Evolutionary conservation across 1,140 invertebrate species (phyloP).

Genomic region (Lineus longissimus): DNA sequence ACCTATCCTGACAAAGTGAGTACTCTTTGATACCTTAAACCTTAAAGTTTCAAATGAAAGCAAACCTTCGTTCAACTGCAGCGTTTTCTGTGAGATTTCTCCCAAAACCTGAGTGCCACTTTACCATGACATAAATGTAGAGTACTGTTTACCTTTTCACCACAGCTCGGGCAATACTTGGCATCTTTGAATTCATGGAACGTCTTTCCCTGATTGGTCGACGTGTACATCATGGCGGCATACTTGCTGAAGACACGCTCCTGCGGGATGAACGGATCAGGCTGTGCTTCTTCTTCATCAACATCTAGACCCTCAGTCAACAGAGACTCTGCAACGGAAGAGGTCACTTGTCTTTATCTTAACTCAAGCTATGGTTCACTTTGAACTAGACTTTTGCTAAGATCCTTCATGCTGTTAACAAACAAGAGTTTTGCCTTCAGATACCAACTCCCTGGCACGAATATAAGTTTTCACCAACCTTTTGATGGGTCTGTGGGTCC

Average conservation of each 20-base stretch:
- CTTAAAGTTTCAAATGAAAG: neutral
- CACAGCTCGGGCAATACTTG: constrained; percentile 48
- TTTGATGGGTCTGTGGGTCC: too few species aligned
- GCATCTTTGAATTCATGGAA: constrained; percentile 49
- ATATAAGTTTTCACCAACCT: too few species aligned
- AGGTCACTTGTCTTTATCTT: neutral
- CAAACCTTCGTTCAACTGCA: neutral
- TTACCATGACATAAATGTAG: too few species aligned
- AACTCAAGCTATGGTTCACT: neutral
- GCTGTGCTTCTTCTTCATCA: constrained; percentile 25
- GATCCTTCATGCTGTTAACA: too few species aligned
- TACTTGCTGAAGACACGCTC: constrained; percentile 52
- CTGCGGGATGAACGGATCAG: constrained; percentile 48
- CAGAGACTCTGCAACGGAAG: constrained; percentile 29
- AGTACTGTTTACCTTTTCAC: constrained; percentile 52
- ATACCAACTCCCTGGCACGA: too few species aligned
- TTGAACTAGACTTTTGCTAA: neutral
- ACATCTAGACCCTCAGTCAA: constrained; percentile 38
- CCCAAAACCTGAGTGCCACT: too few species aligned
- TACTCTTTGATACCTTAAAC: too few species aligned
- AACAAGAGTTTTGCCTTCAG: too few species aligned
- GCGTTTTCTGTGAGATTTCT: too few species aligned
- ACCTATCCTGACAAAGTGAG: too few species aligned
- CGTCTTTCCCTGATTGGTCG: constrained; percentile 41
- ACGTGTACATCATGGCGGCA: constrained; percentile 49